Percentiles rank a stretch among this genome's conserved stretches.
These are phyloP conservation scores for Myrmecobius fasciatus DNA, from an alignment of 2,113 vertebrate species.

Conservation along the genomic window DNA sequence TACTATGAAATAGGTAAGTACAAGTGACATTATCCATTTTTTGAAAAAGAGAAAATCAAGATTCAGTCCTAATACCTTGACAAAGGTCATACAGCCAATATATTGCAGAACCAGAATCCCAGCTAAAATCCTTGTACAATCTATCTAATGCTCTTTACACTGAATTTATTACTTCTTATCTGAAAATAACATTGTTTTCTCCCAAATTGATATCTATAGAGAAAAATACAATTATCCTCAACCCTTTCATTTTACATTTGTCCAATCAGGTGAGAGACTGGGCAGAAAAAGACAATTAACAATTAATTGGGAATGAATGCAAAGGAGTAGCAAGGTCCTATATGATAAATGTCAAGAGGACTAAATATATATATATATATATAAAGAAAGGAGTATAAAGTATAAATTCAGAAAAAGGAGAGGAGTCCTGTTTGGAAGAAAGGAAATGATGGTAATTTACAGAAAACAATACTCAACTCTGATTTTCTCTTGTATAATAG, in stretches of 20 bases:
- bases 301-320: neutral
- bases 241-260: neutral
- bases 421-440: neutral
- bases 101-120: neutral
- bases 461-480: neutral
- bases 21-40: neutral
- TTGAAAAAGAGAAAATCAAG: neutral
- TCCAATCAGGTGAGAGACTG: neutral
- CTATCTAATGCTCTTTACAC: neutral
- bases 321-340: neutral
- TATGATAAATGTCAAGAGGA: neutral
- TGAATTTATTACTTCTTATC: neutral
- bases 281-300: neutral
- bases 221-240: neutral
- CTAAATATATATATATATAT: neutral
- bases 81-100: neutral
- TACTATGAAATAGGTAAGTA: neutral
- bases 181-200: neutral
- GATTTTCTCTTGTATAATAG: neutral
- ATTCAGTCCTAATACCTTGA: neutral
- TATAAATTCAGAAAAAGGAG: neutral
- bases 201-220: neutral
- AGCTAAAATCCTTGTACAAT: neutral
- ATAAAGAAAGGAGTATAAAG: too few relatives aligned
- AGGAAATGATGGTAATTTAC: neutral